These are phyloP conservation scores for Drosophila maculinotata DNA, from an alignment of 2,888 invertebrate genomes.

Conservation along the genomic window DNA sequence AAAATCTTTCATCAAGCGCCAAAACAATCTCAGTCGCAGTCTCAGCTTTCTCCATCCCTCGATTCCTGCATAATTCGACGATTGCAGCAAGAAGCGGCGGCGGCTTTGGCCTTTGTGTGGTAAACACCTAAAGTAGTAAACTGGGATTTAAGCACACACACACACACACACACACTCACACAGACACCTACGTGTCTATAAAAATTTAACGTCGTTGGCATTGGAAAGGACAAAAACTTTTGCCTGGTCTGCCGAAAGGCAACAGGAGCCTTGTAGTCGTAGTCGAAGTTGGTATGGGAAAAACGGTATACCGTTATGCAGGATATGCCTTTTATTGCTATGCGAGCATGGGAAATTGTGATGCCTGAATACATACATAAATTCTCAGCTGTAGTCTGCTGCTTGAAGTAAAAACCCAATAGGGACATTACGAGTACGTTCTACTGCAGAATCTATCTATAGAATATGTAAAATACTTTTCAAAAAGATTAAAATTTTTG, in stretches of 20 bases:
- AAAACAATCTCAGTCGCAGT: conserved; percentile 71
- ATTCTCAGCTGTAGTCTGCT: conserved; percentile 60
- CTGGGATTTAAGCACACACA: conserved; percentile 76
- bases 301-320: conserved; percentile 68
- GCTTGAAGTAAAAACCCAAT: conserved; percentile 62
- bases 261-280: conserved; percentile 4
- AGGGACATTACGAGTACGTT: conserved; percentile 66
- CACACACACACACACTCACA: conserved; percentile 29
- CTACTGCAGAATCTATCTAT: conserved; percentile 68
- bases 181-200: conserved; percentile 76
- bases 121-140: conserved; percentile 82
- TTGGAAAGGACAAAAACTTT: conserved; percentile 75
- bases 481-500: conserved; percentile 79
- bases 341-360: conserved; percentile 75
- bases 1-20: conserved; percentile 79
- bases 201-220: conserved; percentile 74
- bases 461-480: conserved; percentile 75
- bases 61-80: conserved; percentile 75
- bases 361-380: conserved; percentile 79
- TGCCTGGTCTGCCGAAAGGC: conserved; percentile 58
- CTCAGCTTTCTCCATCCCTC: conserved; percentile 9
- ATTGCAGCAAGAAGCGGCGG: conserved; percentile 64
- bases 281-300: conserved; percentile 29
- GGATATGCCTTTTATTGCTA: conserved; percentile 80
- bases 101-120: conserved; percentile 73